Evolutionary conservation across 1,140 invertebrate species (phyloP).

Genomic region (Dendrolimus punctatus): DNA sequence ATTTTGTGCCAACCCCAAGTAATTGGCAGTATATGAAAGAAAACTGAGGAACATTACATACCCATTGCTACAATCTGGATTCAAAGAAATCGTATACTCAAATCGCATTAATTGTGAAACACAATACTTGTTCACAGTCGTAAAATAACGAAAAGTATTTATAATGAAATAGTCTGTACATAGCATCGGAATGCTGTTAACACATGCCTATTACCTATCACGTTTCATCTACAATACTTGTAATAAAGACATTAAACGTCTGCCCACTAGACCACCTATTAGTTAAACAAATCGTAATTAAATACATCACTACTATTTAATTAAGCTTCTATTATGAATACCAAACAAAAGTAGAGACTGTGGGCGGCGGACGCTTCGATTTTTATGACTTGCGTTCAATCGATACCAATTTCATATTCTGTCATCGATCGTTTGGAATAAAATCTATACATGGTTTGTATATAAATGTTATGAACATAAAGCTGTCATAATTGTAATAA

Average conservation of each 20-base stretch:
- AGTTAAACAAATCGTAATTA: conserved; percentile 26
- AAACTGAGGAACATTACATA: no score
- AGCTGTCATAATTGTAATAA: no score
- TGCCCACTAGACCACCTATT: conserved; percentile 20
- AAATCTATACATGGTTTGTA: background rate
- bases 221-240: conserved; percentile 4
- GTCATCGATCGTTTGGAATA: background rate
- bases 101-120: no score
- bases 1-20: no score
- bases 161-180: no score
- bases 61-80: no score
- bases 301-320: conserved; percentile 22
- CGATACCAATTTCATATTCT: background rate
- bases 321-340: conserved; percentile 18
- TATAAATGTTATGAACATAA: background rate
- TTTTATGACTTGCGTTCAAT: conserved; percentile 2
- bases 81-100: no score
- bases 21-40: no score
- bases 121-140: no score
- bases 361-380: conserved; percentile 1
- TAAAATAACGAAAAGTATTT: no score
- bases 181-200: no score
- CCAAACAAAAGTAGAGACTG: conserved; percentile 9
- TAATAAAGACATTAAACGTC: conserved; percentile 4
- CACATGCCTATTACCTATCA: background rate